Conservation (phyloP, 1,140 invertebrate genomes). For the Lysiphlebus fabarum region DNA sequence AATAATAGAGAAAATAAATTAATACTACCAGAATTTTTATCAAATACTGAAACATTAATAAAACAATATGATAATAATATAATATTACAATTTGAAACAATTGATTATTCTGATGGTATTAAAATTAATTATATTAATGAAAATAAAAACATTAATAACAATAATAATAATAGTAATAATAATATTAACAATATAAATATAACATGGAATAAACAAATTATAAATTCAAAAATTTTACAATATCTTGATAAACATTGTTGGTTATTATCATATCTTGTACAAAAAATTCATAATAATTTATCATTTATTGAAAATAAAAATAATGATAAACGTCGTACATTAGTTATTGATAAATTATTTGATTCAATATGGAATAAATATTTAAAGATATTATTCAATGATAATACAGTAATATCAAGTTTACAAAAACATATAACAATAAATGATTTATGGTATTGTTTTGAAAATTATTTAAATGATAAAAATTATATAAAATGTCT, state of each 20-base stretch:
- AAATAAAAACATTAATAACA: conserved; percentile 1
- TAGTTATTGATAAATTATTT: conserved; percentile 50
- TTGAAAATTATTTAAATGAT: conserved; percentile 33
- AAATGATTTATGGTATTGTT: conserved; percentile 37
- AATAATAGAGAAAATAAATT: not conserved
- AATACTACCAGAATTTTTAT: not conserved
- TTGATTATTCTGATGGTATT: conserved; percentile 29
- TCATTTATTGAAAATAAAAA: conserved; percentile 38
- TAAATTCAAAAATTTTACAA: conserved; percentile 49
- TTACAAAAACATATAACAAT: conserved; percentile 46
- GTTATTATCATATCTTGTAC: conserved; percentile 58
- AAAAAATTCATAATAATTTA: conserved; percentile 50
- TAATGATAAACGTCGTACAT: conserved; percentile 40
- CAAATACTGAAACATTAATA: conserved; percentile 16
- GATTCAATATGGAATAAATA: conserved; percentile 46
- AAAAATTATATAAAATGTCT: conserved; percentile 35
- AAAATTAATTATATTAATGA: conserved; percentile 30
- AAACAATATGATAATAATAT: not conserved
- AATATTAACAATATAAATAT: not conserved
- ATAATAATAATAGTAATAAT: not conserved
- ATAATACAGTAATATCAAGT: conserved; percentile 54
- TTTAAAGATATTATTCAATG: conserved; percentile 50
- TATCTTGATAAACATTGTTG: conserved; percentile 60
- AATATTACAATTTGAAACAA: conserved; percentile 13
- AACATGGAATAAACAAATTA: conserved; percentile 32